Percentiles rank a stretch among this genome's conserved stretches.
These are phyloP conservation scores for Lamellibrachia luymesi DNA, from an alignment of 1,140 invertebrate species.

Conservation along the genomic window DNA sequence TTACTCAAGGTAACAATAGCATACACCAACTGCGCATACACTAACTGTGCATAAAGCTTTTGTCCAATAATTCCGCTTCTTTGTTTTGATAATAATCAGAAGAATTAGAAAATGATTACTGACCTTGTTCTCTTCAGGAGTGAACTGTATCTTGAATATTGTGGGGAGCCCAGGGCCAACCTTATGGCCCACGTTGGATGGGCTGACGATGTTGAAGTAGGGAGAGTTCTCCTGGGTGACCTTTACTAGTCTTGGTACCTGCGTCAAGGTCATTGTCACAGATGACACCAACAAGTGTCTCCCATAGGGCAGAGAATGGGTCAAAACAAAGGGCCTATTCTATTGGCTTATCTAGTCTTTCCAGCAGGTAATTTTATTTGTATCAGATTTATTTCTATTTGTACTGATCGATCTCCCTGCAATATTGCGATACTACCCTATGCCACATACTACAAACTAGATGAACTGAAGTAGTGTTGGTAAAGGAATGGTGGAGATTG, in stretches of 20 bases:
- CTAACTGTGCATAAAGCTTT: background rate
- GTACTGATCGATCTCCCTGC: too few relatives aligned
- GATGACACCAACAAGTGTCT: background rate
- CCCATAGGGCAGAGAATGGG: background rate
- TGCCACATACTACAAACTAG: too few relatives aligned
- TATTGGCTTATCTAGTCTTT: background rate
- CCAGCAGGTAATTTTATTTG: too few relatives aligned
- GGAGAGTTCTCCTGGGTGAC: conserved; percentile 55
- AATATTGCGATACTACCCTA: too few relatives aligned
- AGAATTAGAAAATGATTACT: conserved; percentile 7
- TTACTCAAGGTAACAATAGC: background rate
- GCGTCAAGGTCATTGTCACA: conserved; percentile 10
- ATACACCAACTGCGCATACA: background rate
- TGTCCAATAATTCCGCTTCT: background rate
- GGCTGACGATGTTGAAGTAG: conserved; percentile 57
- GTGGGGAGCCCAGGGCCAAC: conserved; percentile 56
- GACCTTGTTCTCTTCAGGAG: conserved; percentile 56
- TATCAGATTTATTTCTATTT: too few relatives aligned
- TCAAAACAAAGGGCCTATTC: background rate
- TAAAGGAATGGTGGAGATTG: too few relatives aligned
- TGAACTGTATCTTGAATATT: conserved; percentile 55
- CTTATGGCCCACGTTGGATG: conserved; percentile 54
- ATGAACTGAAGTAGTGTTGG: too few relatives aligned
- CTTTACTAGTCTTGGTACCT: conserved; percentile 57
- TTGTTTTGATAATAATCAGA: background rate